These are phyloP conservation scores for Sakesphorus luctuosus DNA, from an alignment of 2,113 vertebrate genomes.

Conservation along the genomic window DNA sequence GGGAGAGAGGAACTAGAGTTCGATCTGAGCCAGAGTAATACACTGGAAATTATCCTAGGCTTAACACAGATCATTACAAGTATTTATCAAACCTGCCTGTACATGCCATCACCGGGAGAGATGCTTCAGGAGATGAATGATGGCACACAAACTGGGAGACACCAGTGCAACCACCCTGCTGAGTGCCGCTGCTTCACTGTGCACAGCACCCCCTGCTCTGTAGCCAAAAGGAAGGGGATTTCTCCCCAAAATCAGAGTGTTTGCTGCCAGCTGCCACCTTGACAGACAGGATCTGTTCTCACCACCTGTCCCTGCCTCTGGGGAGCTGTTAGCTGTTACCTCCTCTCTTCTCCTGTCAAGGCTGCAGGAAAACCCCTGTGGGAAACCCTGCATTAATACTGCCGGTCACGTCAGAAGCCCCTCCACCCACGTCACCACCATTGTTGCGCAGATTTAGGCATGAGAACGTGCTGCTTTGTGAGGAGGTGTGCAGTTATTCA, in stretches of 20 bases:
- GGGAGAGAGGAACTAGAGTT: rapidly evolving
- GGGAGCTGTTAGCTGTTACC: background rate
- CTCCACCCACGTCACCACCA: background rate
- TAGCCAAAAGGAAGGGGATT: background rate
- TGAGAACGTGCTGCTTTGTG: rapidly evolving
- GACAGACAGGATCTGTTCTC: background rate
- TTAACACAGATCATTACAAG: background rate
- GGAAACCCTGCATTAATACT: background rate
- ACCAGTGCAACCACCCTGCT: background rate
- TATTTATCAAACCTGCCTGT: background rate
- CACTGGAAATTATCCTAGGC: background rate
- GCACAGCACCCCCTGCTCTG: background rate
- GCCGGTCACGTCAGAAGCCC: background rate
- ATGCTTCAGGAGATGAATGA: background rate
- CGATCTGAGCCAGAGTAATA: background rate
- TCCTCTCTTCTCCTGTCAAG: background rate
- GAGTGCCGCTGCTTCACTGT: rapidly evolving
- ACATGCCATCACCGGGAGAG: background rate
- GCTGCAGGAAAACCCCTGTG: rapidly evolving
- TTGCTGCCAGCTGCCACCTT: background rate
- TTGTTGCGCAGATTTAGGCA: background rate
- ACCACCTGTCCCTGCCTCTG: background rate
- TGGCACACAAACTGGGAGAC: background rate
- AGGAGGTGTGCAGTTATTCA: background rate
- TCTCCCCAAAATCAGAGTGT: background rate